phyloP scores from a whole-genome alignment of 1,140 invertebrate genomes.

The Saccostrea echinata region DNA sequence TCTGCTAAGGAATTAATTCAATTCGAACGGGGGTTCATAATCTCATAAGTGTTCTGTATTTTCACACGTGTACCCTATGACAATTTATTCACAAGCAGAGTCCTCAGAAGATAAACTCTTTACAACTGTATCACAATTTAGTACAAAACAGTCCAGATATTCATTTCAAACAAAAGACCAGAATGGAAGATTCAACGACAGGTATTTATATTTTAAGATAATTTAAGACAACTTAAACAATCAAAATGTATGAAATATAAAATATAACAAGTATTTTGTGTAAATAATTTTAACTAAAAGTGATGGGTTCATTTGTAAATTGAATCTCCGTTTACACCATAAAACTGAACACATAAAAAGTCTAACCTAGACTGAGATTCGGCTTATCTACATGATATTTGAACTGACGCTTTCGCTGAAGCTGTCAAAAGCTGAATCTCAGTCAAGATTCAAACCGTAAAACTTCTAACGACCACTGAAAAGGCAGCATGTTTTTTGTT shows the following conservation, averaged over 20 bases:
- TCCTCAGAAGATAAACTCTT: neutral
- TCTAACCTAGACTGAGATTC: too few species aligned
- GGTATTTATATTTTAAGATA: neutral
- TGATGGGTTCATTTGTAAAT: too few species aligned
- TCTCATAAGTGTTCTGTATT: neutral
- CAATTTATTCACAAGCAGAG: neutral
- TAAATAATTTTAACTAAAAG: neutral
- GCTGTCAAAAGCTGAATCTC: too few species aligned
- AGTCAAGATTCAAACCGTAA: too few species aligned
- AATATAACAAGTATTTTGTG: too few species aligned
- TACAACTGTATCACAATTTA: neutral
- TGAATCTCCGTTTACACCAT: neutral
- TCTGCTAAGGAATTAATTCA: too few species aligned
- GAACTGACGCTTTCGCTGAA: too few species aligned
- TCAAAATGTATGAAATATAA: neutral
- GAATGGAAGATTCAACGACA: neutral
- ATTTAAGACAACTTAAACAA: neutral
- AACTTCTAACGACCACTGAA: too few species aligned
- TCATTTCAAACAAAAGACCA: neutral
- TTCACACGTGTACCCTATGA: neutral
- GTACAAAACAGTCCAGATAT: neutral
- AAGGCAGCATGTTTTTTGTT: too few species aligned
- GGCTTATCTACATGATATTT: too few species aligned
- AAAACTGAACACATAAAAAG: too few species aligned
- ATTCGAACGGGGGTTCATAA: too few species aligned